These are phyloP conservation scores for Fulica atra DNA, from an alignment of 2,113 vertebrate genomes.

Conservation along the genomic window DNA sequence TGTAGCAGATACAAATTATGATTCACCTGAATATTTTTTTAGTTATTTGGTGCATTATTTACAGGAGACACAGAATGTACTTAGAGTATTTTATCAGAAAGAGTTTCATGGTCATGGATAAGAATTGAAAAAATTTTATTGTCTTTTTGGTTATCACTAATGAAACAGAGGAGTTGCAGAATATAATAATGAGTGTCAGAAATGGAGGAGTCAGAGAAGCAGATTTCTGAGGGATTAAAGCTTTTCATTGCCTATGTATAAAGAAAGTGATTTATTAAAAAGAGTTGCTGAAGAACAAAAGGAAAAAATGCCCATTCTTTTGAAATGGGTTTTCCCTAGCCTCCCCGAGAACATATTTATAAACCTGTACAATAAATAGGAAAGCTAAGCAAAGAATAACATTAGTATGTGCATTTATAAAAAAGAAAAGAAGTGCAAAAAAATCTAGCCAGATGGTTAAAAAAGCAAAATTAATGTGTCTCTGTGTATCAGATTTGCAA, in stretches of 20 bases:
- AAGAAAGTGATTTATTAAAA: slow-evolving; percentile 25
- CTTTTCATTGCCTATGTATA: not conserved
- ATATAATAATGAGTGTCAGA: not conserved
- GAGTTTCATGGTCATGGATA: not conserved
- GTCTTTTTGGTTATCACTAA: not conserved
- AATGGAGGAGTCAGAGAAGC: not conserved
- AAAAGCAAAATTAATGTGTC: slow-evolving; percentile 74
- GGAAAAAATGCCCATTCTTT: not conserved
- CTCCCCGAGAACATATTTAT: not conserved
- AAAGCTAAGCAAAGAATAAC: slow-evolving; percentile 59
- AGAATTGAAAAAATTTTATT: not conserved
- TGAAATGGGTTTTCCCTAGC: not conserved
- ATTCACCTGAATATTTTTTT: not conserved
- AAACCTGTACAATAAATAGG: not conserved
- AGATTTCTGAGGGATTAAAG: not conserved
- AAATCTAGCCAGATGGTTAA: slow-evolving; percentile 65
- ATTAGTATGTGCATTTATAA: slow-evolving; percentile 32
- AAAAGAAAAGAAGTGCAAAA: slow-evolving; percentile 61
- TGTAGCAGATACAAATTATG: not conserved
- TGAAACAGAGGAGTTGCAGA: not conserved
- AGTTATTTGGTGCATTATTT: not conserved
- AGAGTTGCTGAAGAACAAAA: slow-evolving; percentile 1
- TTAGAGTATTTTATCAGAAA: not conserved
- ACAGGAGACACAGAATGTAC: not conserved
- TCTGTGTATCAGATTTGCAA: slow-evolving; percentile 73